Base-by-base conservation (phyloP, 1,140 invertebrate genomes). In the Pomacea maculata region DNA sequence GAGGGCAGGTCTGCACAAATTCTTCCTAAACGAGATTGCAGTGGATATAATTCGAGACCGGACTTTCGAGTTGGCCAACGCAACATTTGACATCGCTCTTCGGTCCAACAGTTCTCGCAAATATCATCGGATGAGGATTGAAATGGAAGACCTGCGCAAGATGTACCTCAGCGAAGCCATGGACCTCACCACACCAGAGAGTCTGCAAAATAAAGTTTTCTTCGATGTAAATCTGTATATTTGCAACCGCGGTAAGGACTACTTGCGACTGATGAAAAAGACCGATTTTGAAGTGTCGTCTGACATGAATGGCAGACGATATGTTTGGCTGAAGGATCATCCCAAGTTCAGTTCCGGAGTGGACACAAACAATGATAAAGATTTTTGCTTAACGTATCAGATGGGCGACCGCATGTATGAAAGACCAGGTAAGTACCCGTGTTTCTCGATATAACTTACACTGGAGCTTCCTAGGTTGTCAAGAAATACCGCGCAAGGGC, bases 151-250 rank as follows among this genome's bases (percentile, higher is more conserved):
- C 78, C 78, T 89, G 74, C 85, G 84, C 64, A 86, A 87, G 57
- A 86, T 89, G n/a, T 89, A 89, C 81, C 75, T 89, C 45, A 84
- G 87, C 76, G 83, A 86, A 29, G 87, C 86, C 19, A 86, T 89
- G 86, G 85, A 87, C 64, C 71, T 85, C 15, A 85, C 85, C 78
- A 85, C 86, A 72, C 88, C 88, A 15, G 88, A 89, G 63, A 84
- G 85, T 12, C 77, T 89, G 9, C 88, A 89, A 72, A 89, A 89
- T 74, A 89, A 89, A 79, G 86, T 88, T 15, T 89, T 88, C 82
- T 89, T 89, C 80, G 88, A 89, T 77, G 81, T 89, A 19, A 88
- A 87, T 67, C 79, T 89, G 45, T 89, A 86, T 78, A 87, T 89
- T 77, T 87, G 86, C 80, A 88, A 87, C 71, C 83, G 87, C n/a